A percentile compares a stretch with the other conserved stretches of the same genome.
Conservation (phyloP, 2,888 invertebrate species). For the Rotaria sp. region DNA sequence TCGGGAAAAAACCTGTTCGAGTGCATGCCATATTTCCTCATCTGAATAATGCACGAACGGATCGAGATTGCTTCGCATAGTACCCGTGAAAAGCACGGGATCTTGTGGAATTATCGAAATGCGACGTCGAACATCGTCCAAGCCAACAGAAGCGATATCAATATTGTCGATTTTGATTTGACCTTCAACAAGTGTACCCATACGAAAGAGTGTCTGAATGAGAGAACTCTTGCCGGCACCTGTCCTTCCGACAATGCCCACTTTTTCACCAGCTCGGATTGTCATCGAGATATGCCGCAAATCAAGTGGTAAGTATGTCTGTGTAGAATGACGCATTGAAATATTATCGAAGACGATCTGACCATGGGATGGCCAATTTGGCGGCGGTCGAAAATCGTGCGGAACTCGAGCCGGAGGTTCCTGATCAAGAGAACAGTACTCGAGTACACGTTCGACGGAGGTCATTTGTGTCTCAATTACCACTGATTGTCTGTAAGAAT, state of each 20-base stretch:
- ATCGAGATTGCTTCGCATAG: constrained; percentile 51
- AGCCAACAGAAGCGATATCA: constrained; percentile 61
- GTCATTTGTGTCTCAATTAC: constrained; percentile 50
- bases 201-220: constrained; percentile 70
- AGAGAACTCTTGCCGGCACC: constrained; percentile 63
- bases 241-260: constrained; percentile 62
- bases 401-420: constrained; percentile 59
- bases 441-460: constrained; percentile 72
- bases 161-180: constrained; percentile 72
- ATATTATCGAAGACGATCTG: constrained; percentile 49
- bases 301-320: constrained; percentile 63
- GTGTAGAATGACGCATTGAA: constrained; percentile 64
- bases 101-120: constrained; percentile 76
- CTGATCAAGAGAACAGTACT: constrained; percentile 67
- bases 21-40: constrained; percentile 48
- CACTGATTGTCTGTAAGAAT: background rate
- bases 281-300: constrained; percentile 60
- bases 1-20: constrained; percentile 56
- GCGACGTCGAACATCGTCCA: constrained; percentile 69
- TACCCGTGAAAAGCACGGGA: constrained; percentile 52
- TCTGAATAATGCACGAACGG: constrained; percentile 50
- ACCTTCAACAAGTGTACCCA: constrained; percentile 70
- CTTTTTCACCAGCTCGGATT: constrained; percentile 60
- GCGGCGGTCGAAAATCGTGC: constrained; percentile 47
- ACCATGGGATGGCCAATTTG: constrained; percentile 56